These are phyloP conservation scores for Drosophila lacteicornis DNA, from an alignment of 1,140 invertebrate species.

Conservation along the genomic window DNA sequence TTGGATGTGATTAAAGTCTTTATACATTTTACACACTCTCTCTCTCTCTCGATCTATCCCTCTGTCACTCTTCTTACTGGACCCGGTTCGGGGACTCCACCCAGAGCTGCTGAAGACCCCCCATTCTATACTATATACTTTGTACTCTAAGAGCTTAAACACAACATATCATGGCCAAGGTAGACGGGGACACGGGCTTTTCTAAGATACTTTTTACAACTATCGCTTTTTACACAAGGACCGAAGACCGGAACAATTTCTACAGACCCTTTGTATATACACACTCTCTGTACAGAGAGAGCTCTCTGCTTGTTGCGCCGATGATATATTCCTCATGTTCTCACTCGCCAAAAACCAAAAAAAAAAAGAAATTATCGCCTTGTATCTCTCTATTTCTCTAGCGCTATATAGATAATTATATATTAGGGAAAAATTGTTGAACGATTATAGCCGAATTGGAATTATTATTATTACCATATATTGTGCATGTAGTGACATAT, in stretches of 20 bases:
- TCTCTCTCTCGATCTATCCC: constrained; percentile 11
- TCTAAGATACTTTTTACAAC: constrained; percentile 73
- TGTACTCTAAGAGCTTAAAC: constrained; percentile 70
- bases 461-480: constrained; percentile 49
- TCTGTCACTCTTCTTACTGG: constrained; percentile 31
- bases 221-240: constrained; percentile 56
- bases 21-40: constrained; percentile 33
- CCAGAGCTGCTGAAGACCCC: constrained; percentile 41
- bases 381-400: constrained; percentile 28
- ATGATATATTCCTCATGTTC: constrained; percentile 31
- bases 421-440: constrained; percentile 36
- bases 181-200: constrained; percentile 42
- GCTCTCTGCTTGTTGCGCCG: constrained; percentile 21
- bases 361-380: constrained; percentile 11
- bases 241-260: constrained; percentile 28
- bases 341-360: constrained; percentile 26
- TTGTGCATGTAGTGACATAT: constrained; percentile 53
- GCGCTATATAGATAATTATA: constrained; percentile 16
- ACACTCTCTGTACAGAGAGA: constrained; percentile 35
- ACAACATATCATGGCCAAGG: constrained; percentile 61
- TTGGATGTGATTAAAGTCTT: constrained; percentile 68
- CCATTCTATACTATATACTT: constrained; percentile 9
- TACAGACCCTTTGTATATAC: constrained; percentile 54
- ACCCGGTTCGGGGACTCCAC: constrained; percentile 20
- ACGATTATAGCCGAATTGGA: constrained; percentile 31